These are phyloP conservation scores for Rhorus exstirpatorius DNA, from an alignment of 2,888 invertebrate genomes.

Conservation along the genomic window DNA sequence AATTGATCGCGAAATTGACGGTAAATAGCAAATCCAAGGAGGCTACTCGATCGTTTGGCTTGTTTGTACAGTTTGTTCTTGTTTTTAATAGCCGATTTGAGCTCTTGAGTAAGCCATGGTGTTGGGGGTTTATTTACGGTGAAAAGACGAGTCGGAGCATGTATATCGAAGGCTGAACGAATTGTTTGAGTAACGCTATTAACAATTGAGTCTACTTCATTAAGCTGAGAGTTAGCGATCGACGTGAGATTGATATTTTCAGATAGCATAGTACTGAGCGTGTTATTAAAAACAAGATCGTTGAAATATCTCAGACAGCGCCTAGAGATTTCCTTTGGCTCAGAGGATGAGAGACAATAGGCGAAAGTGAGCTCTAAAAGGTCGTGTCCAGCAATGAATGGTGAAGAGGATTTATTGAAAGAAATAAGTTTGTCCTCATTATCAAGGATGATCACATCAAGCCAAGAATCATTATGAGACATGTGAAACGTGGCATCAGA, in stretches of 20 bases:
- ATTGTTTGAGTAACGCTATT: neutral
- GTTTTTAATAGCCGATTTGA: neutral
- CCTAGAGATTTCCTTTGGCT: no score
- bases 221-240: no score
- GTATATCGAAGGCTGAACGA: neutral
- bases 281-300: no score
- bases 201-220: no score
- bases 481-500: conserved; percentile 20
- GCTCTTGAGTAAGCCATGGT: neutral
- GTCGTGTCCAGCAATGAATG: conserved; percentile 41
- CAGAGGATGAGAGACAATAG: no score
- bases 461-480: neutral
- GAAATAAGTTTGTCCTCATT: neutral
- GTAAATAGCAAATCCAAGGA: no score
- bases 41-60: no score
- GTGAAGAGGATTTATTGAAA: neutral
- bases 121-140: neutral
- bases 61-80: neutral
- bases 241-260: no score
- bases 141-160: neutral
- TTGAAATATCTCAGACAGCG: no score
- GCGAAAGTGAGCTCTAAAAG: neutral
- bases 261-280: no score
- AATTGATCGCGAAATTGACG: no score
- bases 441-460: conserved; percentile 21